phyloP scores from a whole-genome alignment of 2,113 vertebrate species.

The Paradisaea rubra region DNA sequence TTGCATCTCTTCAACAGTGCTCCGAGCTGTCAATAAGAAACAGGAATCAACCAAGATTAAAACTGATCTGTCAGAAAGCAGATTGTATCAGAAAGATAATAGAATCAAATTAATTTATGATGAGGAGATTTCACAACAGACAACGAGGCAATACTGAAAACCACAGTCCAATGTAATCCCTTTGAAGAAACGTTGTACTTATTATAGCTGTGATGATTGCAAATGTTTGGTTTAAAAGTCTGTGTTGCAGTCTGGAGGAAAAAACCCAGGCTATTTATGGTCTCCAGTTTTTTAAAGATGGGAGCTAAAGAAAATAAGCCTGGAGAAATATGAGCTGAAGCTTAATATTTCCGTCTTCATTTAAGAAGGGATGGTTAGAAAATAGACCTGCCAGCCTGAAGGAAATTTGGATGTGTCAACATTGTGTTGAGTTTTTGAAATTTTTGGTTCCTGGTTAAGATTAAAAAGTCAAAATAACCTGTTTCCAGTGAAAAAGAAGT shows the following conservation, averaged over 20 bases:
- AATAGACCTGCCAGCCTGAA: background rate
- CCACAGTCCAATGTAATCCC: constrained; percentile 44
- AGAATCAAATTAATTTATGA: constrained; percentile 59
- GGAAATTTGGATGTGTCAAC: background rate
- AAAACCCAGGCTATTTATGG: constrained; percentile 33
- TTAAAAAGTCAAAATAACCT: constrained; percentile 4
- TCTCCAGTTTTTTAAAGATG: constrained; percentile 53
- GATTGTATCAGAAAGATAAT: constrained; percentile 49
- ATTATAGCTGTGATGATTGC: constrained; percentile 37
- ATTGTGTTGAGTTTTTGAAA: background rate
- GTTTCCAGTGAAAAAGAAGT: background rate
- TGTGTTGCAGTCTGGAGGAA: constrained; percentile 13
- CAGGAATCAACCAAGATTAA: constrained; percentile 41
- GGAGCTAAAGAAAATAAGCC: constrained; percentile 43
- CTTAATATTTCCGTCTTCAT: constrained; percentile 27
- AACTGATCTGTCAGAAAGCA: constrained; percentile 52
- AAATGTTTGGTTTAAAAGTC: constrained; percentile 56
- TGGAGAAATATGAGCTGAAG: background rate
- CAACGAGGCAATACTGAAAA: constrained; percentile 29
- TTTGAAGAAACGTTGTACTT: constrained; percentile 50
- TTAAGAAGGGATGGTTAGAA: background rate
- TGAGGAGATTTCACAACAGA: constrained; percentile 43
- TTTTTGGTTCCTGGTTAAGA: background rate
- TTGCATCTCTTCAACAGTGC: background rate
- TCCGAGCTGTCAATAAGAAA: constrained; percentile 50